Conservation (phyloP, 92 coral and sea anemone species). For the Ricordea florida region DNA sequence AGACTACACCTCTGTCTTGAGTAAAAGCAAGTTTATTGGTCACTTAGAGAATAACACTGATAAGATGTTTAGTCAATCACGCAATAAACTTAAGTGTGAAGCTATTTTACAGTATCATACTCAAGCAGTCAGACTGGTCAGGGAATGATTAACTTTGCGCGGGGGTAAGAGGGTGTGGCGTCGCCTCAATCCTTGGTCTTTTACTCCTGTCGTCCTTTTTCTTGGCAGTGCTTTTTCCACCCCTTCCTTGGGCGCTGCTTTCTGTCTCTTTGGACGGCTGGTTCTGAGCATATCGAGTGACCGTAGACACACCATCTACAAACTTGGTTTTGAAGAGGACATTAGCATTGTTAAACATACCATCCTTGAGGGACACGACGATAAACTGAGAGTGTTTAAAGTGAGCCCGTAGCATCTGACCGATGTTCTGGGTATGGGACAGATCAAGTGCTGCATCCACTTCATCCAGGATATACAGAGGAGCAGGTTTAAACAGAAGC, state of each 20-base stretch:
- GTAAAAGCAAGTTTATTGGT: no score
- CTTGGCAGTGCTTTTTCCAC: conserved; percentile 58
- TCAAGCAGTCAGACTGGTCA: no score
- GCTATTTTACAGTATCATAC: no score
- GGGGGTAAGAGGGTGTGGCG: conserved; percentile 58
- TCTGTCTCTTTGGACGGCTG: conserved; percentile 72
- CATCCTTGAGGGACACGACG: conserved; percentile 97
- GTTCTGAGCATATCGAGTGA: conserved; percentile 92
- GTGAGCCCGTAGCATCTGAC: conserved; percentile 95
- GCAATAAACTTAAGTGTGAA: no score
- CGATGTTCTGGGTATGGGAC: conserved; percentile 98
- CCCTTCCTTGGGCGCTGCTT: conserved; percentile 28
- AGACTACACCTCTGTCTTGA: no score
- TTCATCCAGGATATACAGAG: conserved; percentile 96
- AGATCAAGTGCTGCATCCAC: conserved; percentile 99
- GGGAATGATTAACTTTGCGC: conserved; percentile 29
- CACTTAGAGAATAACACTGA: no score
- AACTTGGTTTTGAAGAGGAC: conserved; percentile 97
- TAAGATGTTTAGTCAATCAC: no score
- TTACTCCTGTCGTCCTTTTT: conserved; percentile 67
- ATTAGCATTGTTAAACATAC: conserved; percentile 98
- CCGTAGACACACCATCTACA: conserved; percentile 98
- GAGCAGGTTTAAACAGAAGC: conserved; percentile 97
- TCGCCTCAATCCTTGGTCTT: conserved; percentile 63
- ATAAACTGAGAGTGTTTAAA: conserved; percentile 97